Base-by-base conservation (phyloP, 2,888 invertebrate species). In the Phoronis australis region DNA sequence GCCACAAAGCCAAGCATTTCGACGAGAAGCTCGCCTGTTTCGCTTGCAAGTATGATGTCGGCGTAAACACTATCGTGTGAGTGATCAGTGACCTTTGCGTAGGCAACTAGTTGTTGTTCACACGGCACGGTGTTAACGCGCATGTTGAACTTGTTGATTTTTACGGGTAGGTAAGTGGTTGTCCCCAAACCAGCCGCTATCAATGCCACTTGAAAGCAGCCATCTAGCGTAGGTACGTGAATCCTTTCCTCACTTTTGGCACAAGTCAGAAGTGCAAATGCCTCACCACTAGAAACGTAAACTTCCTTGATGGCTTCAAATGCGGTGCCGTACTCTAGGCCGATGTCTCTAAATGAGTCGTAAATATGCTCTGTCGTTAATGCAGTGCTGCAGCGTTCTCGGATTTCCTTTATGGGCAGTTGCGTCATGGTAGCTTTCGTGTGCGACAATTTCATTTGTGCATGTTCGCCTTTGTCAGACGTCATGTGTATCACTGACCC, bases 171-270 rank as follows among this genome's bases (percentile, higher is more conserved):
- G 22, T 41, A 41, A 4, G 24, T 23, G 5, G n/a, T 37, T 26
- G 25, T 49, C 40, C 31, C 27, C 35, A 43, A 25, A 9, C 23
- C 25, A 20, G 38, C 38, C 9, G 44, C 37, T 5, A 43, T 38
- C 39, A 49, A 26, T 6, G 49, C 45, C 15, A 42, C 39, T 18
- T 49, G 40, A 31, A 49, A 21, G 31, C 49, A 23, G 39, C 43
- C 43, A 22, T 43, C 44, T 3, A 49, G 27, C 22, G 38, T 27
- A 24, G 21, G 18, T 2, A 41, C 41, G 35, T 49, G 22, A 20
- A 49, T 22, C 6, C 44, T 18, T 23, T 49, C 27, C 12, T 44
- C 38, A n/a, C 45, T 40, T 3, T 38, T 24, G 9, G 37, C 23
- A 9, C 26, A 39, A 18, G 27, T 37, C 2, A 49, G 39, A 15